Percentiles rank a stretch among this genome's conserved stretches.
These are phyloP conservation scores for Bombus consobrinus DNA, from an alignment of 1,140 invertebrate genomes.

Conservation along the genomic window DNA sequence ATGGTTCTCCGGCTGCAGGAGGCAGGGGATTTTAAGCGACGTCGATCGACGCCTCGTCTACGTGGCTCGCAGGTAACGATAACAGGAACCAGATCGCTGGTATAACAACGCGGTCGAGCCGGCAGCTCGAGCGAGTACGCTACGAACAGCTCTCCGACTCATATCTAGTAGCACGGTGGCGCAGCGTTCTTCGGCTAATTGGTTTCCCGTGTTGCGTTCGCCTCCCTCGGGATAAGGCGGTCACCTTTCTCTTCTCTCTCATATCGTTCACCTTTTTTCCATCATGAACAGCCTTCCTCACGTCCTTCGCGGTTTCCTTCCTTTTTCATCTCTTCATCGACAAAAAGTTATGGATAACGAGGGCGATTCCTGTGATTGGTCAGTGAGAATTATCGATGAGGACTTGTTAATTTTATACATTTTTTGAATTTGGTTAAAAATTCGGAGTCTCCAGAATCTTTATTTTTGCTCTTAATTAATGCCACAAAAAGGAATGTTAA, in stretches of 20 bases:
- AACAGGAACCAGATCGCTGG: conserved; percentile 62
- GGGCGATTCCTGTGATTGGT: background rate
- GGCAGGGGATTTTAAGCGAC: conserved; percentile 53
- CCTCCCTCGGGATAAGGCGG: conserved; percentile 78
- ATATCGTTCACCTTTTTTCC: conserved; percentile 6
- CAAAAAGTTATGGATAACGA: background rate
- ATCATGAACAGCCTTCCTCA: background rate
- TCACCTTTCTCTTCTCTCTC: conserved; percentile 30
- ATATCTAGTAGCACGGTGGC: conserved; percentile 77
- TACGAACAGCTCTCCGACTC: conserved; percentile 62
- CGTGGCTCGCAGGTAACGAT: conserved; percentile 64
- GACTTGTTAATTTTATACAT: too few species aligned
- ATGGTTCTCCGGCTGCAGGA: conserved; percentile 40
- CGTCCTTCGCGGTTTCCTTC: conserved; percentile 17
- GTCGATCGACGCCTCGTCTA: conserved; percentile 57
- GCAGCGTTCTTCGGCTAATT: conserved; percentile 79
- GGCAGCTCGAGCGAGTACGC: conserved; percentile 55
- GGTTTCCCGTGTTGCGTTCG: conserved; percentile 81
- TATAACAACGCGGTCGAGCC: conserved; percentile 67
- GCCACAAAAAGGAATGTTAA: too few species aligned
- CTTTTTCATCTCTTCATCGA: background rate
- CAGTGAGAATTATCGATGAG: too few species aligned
- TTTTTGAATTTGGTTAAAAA: background rate
- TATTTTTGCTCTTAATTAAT: too few species aligned
- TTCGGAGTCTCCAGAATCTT: background rate